phyloP scores from a whole-genome alignment of 1,140 invertebrate genomes.

The Calosoma granatense region DNA sequence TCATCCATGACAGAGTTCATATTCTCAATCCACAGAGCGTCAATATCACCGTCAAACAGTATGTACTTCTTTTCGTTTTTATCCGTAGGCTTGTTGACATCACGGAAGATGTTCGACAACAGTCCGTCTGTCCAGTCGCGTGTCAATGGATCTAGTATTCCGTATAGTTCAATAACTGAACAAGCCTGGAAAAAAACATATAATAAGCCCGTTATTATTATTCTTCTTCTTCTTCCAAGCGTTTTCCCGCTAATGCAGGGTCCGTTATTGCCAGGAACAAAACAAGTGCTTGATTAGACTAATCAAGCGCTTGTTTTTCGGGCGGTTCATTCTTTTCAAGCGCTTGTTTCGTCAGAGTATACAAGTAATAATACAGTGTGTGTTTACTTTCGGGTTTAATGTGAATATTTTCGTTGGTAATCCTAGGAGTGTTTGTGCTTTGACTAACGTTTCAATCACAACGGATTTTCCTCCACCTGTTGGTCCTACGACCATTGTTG shows the following conservation, averaged over 20 bases:
- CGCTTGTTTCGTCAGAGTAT: no score
- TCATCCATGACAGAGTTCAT: slow-evolving; percentile 97
- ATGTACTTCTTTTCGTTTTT: slow-evolving; percentile 67
- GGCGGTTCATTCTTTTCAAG: no score
- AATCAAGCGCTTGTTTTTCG: no score
- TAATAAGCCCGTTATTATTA: no score
- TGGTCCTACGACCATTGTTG: slow-evolving; percentile 83
- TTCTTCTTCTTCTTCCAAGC: no score
- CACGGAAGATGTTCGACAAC: slow-evolving; percentile 80
- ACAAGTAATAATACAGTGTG: not conserved
- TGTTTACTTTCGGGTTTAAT: slow-evolving; percentile 69
- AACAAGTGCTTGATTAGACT: no score
- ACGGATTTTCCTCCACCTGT: slow-evolving; percentile 86
- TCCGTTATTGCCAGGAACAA: no score
- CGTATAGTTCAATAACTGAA: slow-evolving; percentile 81
- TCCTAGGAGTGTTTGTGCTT: slow-evolving; percentile 66
- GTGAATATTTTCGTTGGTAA: slow-evolving; percentile 64
- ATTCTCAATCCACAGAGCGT: slow-evolving; percentile 89
- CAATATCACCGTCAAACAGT: slow-evolving; percentile 87
- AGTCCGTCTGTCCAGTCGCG: slow-evolving; percentile 89
- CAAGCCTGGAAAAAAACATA: slow-evolving; percentile 50
- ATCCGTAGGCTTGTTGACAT: slow-evolving; percentile 70
- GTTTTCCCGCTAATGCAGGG: no score
- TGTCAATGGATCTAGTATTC: slow-evolving; percentile 72
- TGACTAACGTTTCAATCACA: slow-evolving; percentile 67